Conservation (phyloP, 2,888 invertebrate species). For the Odontocerum albicorne region DNA sequence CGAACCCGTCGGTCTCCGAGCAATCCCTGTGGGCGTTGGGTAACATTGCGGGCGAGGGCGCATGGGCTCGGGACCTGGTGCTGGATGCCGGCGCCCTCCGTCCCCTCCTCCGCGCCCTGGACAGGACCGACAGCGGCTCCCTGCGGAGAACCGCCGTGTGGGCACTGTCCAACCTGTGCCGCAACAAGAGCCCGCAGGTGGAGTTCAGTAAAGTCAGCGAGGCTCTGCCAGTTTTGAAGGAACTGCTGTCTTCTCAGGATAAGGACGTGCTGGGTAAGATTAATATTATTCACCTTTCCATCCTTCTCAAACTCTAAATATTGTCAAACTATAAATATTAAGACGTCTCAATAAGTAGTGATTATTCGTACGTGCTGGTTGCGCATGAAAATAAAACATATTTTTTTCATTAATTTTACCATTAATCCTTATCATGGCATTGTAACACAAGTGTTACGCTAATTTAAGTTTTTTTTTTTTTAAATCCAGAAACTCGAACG, state of each 20-base stretch:
- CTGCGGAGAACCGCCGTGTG: conserved; percentile 85
- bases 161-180: conserved; percentile 92
- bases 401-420: too few relatives aligned
- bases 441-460: too few relatives aligned
- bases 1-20: conserved; percentile 73
- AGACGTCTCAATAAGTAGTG: too few relatives aligned
- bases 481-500: too few relatives aligned
- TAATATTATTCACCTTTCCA: too few relatives aligned
- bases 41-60: conserved; percentile 93
- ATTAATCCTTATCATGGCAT: too few relatives aligned
- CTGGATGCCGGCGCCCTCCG: conserved; percentile 71
- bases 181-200: conserved; percentile 92
- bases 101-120: conserved; percentile 67
- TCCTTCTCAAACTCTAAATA: too few relatives aligned
- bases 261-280: conserved; percentile 71
- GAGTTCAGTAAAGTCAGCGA: conserved; percentile 73
- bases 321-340: too few relatives aligned
- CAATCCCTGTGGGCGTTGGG: conserved; percentile 98
- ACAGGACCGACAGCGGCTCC: background rate
- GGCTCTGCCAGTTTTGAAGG: conserved; percentile 74
- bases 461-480: too few relatives aligned
- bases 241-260: conserved; percentile 71
- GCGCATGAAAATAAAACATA: too few relatives aligned
- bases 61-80: conserved; percentile 78
- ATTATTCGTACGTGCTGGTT: too few relatives aligned